Percentiles rank a stretch among this genome's conserved stretches.
Evolutionary conservation across 2,113 vertebrate genomes (phyloP).

Genomic region (Notothenia rossii): DNA sequence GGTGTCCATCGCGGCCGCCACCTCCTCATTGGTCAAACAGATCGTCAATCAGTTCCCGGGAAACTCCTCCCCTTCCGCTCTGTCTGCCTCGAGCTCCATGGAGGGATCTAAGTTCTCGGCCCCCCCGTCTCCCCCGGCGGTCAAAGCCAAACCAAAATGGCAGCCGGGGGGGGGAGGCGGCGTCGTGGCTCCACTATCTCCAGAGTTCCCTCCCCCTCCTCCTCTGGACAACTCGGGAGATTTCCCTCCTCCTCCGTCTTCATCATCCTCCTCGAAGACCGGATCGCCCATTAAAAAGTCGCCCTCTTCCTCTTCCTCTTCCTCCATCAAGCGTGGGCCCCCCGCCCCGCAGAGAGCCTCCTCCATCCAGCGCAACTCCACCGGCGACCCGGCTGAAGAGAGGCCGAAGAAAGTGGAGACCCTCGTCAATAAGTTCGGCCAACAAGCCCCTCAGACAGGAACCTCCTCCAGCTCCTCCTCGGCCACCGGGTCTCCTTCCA

Average conservation of each 20-base stretch:
- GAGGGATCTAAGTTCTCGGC: conserved; percentile 73
- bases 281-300: conserved; percentile 92
- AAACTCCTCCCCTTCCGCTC: conserved; percentile 66
- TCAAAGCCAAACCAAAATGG: conserved; percentile 96
- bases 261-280: conserved; percentile 75
- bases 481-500: conserved; percentile 84
- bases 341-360: conserved; percentile 95
- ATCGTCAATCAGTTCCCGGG: conserved; percentile 93
- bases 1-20: conserved; percentile 80
- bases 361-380: conserved; percentile 88
- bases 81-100: conserved; percentile 70
- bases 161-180: conserved; percentile 84
- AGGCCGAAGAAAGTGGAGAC: conserved; percentile 93
- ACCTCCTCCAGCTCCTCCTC: conserved; percentile 84
- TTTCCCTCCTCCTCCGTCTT: conserved; percentile 82
- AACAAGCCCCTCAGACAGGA: conserved; percentile 74
- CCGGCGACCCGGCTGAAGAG: conserved; percentile 86
- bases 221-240: conserved; percentile 86
- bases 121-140: conserved; percentile 91
- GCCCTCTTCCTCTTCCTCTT: conserved; percentile 82
- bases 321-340: conserved; percentile 89
- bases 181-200: conserved; percentile 80
- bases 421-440: conserved; percentile 92
- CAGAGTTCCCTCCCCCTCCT: conserved; percentile 95
- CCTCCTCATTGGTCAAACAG: conserved; percentile 92